phyloP scores from a whole-genome alignment of 2,113 vertebrate species.

The Menidia beryllina region DNA sequence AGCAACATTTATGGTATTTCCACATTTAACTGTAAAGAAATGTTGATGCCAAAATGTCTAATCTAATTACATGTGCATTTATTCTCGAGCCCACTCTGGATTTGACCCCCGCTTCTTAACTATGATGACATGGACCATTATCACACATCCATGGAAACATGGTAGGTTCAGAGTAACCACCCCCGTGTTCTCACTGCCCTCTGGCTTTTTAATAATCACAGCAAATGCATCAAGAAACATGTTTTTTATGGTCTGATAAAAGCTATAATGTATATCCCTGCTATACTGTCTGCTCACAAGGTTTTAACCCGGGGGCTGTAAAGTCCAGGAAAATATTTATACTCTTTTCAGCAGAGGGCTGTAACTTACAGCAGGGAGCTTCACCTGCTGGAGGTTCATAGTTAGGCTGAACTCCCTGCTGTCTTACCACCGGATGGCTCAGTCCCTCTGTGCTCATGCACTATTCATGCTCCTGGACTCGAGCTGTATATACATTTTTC shows the following conservation, averaged over 20 bases:
- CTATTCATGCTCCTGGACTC: slow-evolving; percentile 6
- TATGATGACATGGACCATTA: slow-evolving; percentile 53
- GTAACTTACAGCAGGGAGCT: slow-evolving; percentile 65
- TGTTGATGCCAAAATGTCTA: slow-evolving; percentile 37
- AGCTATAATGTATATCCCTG: slow-evolving; percentile 62
- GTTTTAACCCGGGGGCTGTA: slow-evolving; percentile 52
- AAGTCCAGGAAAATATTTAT: slow-evolving; percentile 63
- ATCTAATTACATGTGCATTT: slow-evolving; percentile 56
- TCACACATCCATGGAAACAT: slow-evolving; percentile 42
- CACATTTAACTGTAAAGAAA: slow-evolving; percentile 25
- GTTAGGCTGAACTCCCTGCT: slow-evolving; percentile 29
- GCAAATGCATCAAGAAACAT: slow-evolving; percentile 49
- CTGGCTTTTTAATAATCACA: slow-evolving; percentile 53
- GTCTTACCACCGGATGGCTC: slow-evolving; percentile 23
- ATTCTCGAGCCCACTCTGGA: slow-evolving; percentile 8
- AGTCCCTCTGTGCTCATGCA: not conserved
- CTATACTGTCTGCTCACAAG: slow-evolving; percentile 42
- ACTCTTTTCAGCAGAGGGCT: slow-evolving; percentile 54
- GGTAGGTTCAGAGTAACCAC: slow-evolving; percentile 12
- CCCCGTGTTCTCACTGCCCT: slow-evolving; percentile 9
- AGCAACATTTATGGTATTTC: slow-evolving; percentile 25
- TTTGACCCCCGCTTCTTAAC: slow-evolving; percentile 22
- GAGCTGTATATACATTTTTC: slow-evolving; percentile 34
- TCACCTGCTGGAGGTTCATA: slow-evolving; percentile 62
- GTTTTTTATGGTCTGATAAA: slow-evolving; percentile 67